phyloP scores from a whole-genome alignment of 2,113 vertebrate genomes.

The Toxotes jaculatrix region DNA sequence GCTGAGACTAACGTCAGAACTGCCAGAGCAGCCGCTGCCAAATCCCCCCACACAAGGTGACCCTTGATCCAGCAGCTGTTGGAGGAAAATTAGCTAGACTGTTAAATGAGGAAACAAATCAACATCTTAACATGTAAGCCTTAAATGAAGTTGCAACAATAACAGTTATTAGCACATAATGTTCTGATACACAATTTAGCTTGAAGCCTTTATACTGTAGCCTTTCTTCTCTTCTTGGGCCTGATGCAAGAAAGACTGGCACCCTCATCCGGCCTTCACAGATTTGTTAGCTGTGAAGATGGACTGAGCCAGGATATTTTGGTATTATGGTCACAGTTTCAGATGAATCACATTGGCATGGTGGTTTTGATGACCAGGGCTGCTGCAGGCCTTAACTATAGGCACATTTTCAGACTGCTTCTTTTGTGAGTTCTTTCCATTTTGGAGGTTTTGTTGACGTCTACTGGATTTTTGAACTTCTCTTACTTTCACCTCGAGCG shows the following conservation, averaged over 20 bases:
- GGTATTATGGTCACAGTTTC: constrained; percentile 8
- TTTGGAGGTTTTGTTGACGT: neutral
- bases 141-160: constrained; percentile 4
- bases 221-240: constrained; percentile 2
- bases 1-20: constrained; percentile 38
- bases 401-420: neutral
- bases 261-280: constrained; percentile 15
- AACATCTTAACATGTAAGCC: constrained; percentile 16
- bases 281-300: constrained; percentile 1
- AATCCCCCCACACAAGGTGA: constrained; percentile 42
- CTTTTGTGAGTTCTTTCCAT: neutral
- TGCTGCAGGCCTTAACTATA: neutral
- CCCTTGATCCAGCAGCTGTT: constrained; percentile 46
- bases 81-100: constrained; percentile 38
- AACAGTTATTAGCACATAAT: neutral
- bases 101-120: constrained; percentile 28
- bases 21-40: constrained; percentile 10
- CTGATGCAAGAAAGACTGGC: constrained; percentile 22
- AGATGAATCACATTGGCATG: constrained; percentile 9
- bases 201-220: neutral
- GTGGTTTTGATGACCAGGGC: neutral
- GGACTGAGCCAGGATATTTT: constrained; percentile 3
- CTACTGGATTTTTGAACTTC: neutral
- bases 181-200: constrained; percentile 21
- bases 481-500: neutral